These are phyloP conservation scores for Charina bottae DNA, from an alignment of 2,113 vertebrate genomes.

Conservation along the genomic window DNA sequence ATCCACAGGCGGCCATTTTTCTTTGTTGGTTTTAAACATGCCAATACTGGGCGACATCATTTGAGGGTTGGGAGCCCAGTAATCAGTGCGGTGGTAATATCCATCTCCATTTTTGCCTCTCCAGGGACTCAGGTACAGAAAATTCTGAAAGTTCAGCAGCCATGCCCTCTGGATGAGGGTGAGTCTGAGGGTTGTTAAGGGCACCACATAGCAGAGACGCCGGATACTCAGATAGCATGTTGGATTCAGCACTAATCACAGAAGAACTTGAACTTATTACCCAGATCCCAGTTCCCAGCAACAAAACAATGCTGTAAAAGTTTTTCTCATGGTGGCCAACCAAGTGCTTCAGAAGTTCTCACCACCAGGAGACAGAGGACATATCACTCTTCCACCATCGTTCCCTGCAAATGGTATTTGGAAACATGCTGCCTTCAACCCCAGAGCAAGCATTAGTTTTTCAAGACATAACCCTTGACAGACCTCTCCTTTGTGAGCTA, in stretches of 20 bases:
- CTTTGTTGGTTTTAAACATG: background rate
- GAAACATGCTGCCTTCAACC: background rate
- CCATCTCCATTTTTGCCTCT: background rate
- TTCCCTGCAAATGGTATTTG: background rate
- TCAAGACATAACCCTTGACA: background rate
- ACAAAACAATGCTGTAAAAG: background rate
- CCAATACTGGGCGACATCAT: background rate
- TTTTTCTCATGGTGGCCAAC: background rate
- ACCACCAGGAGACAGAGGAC: background rate
- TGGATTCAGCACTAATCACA: background rate
- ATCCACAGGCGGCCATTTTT: background rate
- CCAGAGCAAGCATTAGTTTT: background rate
- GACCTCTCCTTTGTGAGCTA: background rate
- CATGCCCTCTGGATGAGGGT: background rate
- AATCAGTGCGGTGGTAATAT: background rate
- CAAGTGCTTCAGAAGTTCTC: background rate
- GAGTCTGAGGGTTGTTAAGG: background rate
- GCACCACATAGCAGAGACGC: background rate
- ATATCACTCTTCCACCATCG: background rate
- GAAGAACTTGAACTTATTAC: background rate
- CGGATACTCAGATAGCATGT: background rate
- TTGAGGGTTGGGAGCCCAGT: background rate
- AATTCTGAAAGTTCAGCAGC: background rate
- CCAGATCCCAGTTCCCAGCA: background rate
- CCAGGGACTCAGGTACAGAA: background rate